A percentile compares a stretch with the other conserved stretches of the same genome.
These are phyloP conservation scores for Peromyscus attwateri DNA, from an alignment of 2,797 vertebrate species.

Conservation along the genomic window DNA sequence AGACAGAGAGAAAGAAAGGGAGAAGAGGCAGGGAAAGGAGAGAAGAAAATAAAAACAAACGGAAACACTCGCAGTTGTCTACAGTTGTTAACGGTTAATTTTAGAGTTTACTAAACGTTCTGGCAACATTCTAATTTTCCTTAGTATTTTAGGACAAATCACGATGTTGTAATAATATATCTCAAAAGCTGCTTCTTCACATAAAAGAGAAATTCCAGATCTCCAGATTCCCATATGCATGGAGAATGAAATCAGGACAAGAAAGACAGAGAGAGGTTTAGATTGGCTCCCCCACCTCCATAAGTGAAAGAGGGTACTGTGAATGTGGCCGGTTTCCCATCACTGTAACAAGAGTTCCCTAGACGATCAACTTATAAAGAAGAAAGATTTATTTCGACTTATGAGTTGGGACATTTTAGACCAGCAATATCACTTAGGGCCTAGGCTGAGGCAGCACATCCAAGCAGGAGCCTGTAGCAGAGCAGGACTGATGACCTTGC, in stretches of 20 bases:
- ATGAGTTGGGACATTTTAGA: neutral
- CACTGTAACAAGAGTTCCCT: no score
- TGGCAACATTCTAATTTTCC: neutral
- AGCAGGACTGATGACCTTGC: no score
- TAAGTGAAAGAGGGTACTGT: neutral
- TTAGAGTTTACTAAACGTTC: slow-evolving; percentile 24
- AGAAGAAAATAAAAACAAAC: no score
- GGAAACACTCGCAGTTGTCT: neutral
- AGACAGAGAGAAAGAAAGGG: no score
- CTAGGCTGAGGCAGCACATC: no score
- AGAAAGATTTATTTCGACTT: neutral
- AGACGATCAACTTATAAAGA: neutral
- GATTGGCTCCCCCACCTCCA: slow-evolving; percentile 7
- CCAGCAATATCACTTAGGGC: neutral
- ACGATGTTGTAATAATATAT: neutral
- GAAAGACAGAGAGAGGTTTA: neutral
- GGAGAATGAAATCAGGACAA: neutral
- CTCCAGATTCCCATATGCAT: neutral
- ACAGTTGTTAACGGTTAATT: no score
- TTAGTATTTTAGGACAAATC: slow-evolving; percentile 41
- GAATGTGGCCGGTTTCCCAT: neutral
- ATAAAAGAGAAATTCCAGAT: slow-evolving; percentile 58
- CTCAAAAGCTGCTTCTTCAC: neutral
- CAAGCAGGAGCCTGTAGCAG: neutral
- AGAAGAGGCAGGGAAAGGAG: fast-evolving